These are phyloP conservation scores for Dryobota labecula DNA, from an alignment of 2,888 invertebrate species.

Conservation along the genomic window DNA sequence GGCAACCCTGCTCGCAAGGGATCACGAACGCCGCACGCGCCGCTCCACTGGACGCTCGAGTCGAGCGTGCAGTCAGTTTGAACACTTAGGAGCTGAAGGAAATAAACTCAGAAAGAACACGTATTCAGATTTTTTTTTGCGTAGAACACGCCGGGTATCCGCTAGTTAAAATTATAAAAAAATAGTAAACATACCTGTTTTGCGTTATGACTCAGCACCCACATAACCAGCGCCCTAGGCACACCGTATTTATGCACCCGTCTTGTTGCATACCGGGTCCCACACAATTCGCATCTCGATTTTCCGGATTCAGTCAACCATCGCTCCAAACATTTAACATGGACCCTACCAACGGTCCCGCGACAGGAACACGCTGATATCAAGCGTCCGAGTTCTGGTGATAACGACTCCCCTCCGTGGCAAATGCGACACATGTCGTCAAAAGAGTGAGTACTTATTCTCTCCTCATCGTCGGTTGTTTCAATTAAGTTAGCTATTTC, in stretches of 20 bases:
- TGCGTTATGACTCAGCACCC: conserved; percentile 90
- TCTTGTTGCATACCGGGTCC: conserved; percentile 92
- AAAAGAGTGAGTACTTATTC: conserved; percentile 77
- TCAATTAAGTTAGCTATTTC: conserved; percentile 57
- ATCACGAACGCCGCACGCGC: too few relatives aligned
- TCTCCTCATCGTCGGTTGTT: conserved; percentile 69
- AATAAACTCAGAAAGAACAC: too few relatives aligned
- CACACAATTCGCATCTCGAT: conserved; percentile 93
- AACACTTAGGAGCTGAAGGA: too few relatives aligned
- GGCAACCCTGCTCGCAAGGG: too few relatives aligned
- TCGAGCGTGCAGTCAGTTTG: too few relatives aligned
- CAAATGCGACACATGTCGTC: conserved; percentile 88
- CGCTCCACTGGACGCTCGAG: too few relatives aligned
- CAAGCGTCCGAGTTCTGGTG: conserved; percentile 79
- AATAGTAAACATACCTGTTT: conserved; percentile 79
- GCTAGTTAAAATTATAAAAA: not conserved
- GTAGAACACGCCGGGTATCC: too few relatives aligned
- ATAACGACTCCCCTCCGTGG: conserved; percentile 82
- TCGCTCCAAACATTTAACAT: conserved; percentile 93
- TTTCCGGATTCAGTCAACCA: conserved; percentile 94
- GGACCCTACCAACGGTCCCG: conserved; percentile 93
- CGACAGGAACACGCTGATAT: conserved; percentile 87
- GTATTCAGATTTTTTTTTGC: too few relatives aligned
- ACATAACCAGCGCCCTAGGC: conserved; percentile 90
- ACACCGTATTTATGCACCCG: conserved; percentile 91